Base-by-base conservation (phyloP, 2,113 vertebrate species). In the Megaceryle torquata region DNA sequence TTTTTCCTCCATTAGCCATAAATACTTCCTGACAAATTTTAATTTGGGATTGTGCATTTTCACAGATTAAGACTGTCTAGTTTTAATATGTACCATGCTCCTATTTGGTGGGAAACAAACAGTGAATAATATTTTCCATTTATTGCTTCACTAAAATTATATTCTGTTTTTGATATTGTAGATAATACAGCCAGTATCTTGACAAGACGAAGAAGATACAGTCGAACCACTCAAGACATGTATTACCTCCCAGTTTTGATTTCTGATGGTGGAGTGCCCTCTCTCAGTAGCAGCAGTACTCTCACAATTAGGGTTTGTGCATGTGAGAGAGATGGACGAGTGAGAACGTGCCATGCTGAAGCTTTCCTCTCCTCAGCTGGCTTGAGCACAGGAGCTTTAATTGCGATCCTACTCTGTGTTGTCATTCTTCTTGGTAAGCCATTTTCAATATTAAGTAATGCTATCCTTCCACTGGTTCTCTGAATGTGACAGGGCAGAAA, bases 371-470 rank as follows among this genome's bases (percentile, higher is more conserved):
- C 99, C 81, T 99, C 99, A 0, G 99, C 99, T 2, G 99, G 99
- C 9, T 97, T 99, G 96, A 99, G 99, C 97, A 99, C 99, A 6
- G 99, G 99, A 54, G 99, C 99, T 44, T 97, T 99, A 89, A 99
- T 99, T 6, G 99, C 99, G 70, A 99, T 99, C 96, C 98, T 99
- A 37, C 98, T 99, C 77, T 99, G 99, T 91, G 98, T 99, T 75
- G 82, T 99, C 98, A 99, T 99, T 97, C 98, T 99, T 89, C 97
- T 99, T 61, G 99, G 99, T 99, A 96, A 99, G 99, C 69, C 63
- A 13, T 39, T 61, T 59, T 65, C 46, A 46, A 0, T 41, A 1
- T 13, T 77, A 8, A 39, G 16, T 10, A 37, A 25, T 43, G 9
- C 4, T 15, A 1, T 31, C 18, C 31, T 78, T 65, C 12, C 25